Conservation (phyloP, 2,888 invertebrate species). For the Gasteruption jaculator region DNA sequence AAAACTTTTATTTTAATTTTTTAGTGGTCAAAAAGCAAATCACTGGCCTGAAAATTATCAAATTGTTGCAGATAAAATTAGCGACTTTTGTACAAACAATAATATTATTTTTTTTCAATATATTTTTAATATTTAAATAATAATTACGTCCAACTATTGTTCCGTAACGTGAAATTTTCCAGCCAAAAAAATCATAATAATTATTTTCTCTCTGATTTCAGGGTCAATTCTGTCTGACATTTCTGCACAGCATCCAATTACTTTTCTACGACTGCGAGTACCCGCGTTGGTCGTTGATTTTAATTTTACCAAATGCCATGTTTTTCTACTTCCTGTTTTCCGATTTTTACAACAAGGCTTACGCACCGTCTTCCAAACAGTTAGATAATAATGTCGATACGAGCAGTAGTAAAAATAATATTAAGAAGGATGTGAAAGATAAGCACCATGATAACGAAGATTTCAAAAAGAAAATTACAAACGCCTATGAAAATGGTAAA, state of each 20-base stretch:
- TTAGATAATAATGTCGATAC: slow-evolving; percentile 12
- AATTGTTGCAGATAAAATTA: background rate
- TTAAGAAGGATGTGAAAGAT: slow-evolving; percentile 15
- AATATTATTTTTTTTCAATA: slow-evolving; percentile 3
- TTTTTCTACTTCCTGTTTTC: slow-evolving; percentile 91
- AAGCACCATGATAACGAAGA: slow-evolving; percentile 1
- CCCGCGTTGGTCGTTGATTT: slow-evolving; percentile 75
- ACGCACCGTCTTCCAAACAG: slow-evolving; percentile 46
- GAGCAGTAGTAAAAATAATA: slow-evolving; percentile 11
- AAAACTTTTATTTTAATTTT: background rate
- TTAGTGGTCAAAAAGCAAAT: background rate
- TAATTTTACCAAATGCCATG: slow-evolving; percentile 84
- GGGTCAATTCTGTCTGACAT: slow-evolving; percentile 87
- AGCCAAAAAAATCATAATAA: slow-evolving; percentile 17
- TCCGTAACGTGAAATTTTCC: background rate
- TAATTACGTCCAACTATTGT: background rate
- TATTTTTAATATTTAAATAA: background rate
- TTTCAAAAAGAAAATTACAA: slow-evolving; percentile 11
- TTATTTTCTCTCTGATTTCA: slow-evolving; percentile 50
- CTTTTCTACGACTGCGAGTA: slow-evolving; percentile 85
- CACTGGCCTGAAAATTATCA: background rate
- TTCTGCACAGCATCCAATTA: slow-evolving; percentile 81
- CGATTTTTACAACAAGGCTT: slow-evolving; percentile 84
- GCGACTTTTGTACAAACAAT: background rate
- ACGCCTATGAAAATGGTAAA: slow-evolving; percentile 11